These are phyloP conservation scores for Charanyca ferruginea DNA, from an alignment of 2,888 invertebrate species.

Conservation along the genomic window DNA sequence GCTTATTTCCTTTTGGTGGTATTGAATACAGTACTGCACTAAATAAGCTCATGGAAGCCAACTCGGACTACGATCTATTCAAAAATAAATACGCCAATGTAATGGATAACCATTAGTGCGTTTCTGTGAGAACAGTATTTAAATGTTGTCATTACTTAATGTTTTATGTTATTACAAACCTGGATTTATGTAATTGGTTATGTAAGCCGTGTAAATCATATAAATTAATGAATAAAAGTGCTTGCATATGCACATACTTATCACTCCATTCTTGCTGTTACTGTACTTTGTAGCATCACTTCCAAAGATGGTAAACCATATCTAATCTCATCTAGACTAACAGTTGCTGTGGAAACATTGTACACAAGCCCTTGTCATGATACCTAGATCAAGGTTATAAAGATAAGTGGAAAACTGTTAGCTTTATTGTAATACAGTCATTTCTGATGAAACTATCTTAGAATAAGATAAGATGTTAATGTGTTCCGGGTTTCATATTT, in stretches of 20 bases:
- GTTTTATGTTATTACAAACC: too few relatives aligned
- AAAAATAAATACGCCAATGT: too few relatives aligned
- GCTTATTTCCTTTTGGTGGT: slow-evolving; percentile 24
- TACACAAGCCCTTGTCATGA: slow-evolving; percentile 27
- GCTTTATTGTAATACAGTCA: slow-evolving; percentile 6
- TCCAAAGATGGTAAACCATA: slow-evolving; percentile 9
- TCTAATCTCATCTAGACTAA: slow-evolving; percentile 27
- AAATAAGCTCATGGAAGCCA: too few relatives aligned
- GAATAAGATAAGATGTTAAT: slow-evolving; percentile 2
- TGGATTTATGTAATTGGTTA: too few relatives aligned
- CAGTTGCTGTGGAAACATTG: slow-evolving; percentile 31
- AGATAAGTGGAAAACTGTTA: slow-evolving; percentile 36
- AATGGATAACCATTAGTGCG: too few relatives aligned
- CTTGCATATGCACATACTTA: background rate
- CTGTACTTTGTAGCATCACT: background rate
- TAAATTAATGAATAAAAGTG: too few relatives aligned
- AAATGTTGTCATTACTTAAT: too few relatives aligned
- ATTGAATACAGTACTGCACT: background rate
- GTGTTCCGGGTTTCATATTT: background rate
- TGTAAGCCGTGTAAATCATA: too few relatives aligned
- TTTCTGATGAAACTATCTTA: slow-evolving; percentile 23
- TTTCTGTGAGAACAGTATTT: too few relatives aligned
- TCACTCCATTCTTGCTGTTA: slow-evolving; percentile 1
- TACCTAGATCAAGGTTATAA: slow-evolving; percentile 48
- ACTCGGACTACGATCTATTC: too few relatives aligned